These are phyloP conservation scores for Euclidia mi DNA, from an alignment of 2,888 invertebrate species.

Conservation along the genomic window DNA sequence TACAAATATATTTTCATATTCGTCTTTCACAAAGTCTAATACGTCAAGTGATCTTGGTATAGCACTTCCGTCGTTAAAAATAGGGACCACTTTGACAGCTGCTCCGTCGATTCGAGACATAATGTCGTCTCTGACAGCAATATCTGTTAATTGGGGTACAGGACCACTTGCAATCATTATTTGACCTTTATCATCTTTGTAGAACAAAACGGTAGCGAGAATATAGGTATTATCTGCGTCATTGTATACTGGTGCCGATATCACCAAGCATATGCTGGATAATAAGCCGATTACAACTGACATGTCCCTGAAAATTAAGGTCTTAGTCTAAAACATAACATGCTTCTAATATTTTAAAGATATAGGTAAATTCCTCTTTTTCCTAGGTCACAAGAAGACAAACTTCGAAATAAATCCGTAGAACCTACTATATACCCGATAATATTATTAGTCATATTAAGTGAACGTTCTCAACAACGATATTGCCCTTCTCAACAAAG, in stretches of 20 bases:
- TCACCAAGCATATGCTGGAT: not conserved
- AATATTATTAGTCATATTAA: too few species aligned
- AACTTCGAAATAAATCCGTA: too few species aligned
- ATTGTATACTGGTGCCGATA: not conserved
- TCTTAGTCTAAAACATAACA: not conserved
- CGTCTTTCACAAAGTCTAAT: not conserved
- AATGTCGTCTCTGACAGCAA: conserved; percentile 13
- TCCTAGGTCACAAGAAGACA: too few species aligned
- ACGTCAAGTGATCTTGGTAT: not conserved
- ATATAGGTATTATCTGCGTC: conserved; percentile 8
- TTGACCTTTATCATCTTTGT: conserved; percentile 24
- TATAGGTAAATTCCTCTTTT: not conserved
- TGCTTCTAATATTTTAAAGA: not conserved
- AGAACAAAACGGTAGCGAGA: conserved; percentile 28
- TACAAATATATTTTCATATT: conserved; percentile 5
- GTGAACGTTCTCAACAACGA: too few species aligned
- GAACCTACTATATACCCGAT: too few species aligned
- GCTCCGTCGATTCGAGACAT: not conserved
- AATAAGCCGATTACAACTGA: conserved; percentile 16
- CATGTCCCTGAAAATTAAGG: conserved; percentile 20
- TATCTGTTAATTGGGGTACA: not conserved
- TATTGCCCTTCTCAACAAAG: too few species aligned
- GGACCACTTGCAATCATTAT: conserved; percentile 9
- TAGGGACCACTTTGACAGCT: conserved; percentile 10
- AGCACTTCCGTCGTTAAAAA: not conserved